Evolutionary conservation across 37 sponge, comb jelly and placozoan genomes (phyloP).

Genomic region (Tethya wilhelma): DNA sequence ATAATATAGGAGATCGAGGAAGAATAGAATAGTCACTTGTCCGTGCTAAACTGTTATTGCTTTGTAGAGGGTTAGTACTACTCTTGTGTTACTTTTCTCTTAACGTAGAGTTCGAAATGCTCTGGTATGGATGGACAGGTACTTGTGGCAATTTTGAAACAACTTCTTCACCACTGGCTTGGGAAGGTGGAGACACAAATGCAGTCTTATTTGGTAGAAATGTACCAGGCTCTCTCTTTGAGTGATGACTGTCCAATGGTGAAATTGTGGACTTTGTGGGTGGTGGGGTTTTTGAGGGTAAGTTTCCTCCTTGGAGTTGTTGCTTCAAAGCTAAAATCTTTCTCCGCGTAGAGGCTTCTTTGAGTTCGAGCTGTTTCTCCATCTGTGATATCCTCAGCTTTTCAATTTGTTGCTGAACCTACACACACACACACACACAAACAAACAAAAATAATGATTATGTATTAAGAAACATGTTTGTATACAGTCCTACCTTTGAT

Average conservation of each 20-base stretch:
- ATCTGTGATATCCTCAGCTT: slow-evolving; percentile 56
- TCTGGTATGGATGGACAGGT: no score
- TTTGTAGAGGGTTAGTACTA: no score
- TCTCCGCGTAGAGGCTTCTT: slow-evolving; percentile 82
- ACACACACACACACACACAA: neutral
- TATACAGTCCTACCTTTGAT: slow-evolving; percentile 28
- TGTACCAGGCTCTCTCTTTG: neutral
- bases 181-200: neutral
- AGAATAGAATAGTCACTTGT: no score
- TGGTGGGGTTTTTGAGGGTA: neutral
- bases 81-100: no score
- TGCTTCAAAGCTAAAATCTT: slow-evolving; percentile 81
- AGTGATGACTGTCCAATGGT: neutral
- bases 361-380: slow-evolving; percentile 81
- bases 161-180: no score
- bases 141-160: no score
- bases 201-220: neutral
- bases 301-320: slow-evolving; percentile 21
- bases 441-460: neutral
- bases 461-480: neutral
- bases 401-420: slow-evolving; percentile 67
- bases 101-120: no score
- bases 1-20: no score
- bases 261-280: no score
- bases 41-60: no score